phyloP scores from a whole-genome alignment of 2,797 vertebrate species.

The Sebastes vulpes region DNA sequence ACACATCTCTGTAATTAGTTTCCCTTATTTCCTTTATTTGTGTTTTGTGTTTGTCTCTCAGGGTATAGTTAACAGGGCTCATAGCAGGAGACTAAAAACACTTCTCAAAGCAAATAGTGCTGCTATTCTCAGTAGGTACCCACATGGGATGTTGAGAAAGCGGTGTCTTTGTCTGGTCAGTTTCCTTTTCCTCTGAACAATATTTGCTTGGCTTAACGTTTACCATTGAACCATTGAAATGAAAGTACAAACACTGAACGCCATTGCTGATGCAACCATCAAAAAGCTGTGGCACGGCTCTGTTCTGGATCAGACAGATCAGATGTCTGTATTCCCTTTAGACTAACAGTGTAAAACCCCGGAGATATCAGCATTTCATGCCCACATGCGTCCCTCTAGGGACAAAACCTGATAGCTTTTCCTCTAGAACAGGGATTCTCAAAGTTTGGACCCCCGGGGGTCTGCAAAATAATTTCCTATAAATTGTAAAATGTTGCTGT shows the following conservation, averaged over 20 bases:
- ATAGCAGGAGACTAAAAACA: conserved; percentile 3
- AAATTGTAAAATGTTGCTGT: background rate
- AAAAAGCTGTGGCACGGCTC: background rate
- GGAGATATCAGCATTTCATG: background rate
- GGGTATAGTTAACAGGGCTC: conserved; percentile 5
- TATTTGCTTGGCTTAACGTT: background rate
- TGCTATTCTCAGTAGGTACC: background rate
- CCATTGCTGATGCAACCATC: conserved; percentile 15
- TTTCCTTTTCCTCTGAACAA: conserved; percentile 3
- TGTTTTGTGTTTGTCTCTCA: conserved; percentile 3
- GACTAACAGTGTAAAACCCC: background rate
- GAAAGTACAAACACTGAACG: background rate
- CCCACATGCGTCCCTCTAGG: background rate
- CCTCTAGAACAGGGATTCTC: background rate
- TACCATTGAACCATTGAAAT: background rate
- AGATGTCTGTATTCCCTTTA: background rate
- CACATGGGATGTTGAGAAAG: conserved; percentile 4
- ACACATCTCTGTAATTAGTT: background rate
- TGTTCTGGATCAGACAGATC: background rate
- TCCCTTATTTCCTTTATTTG: background rate
- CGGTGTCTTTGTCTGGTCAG: background rate
- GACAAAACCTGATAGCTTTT: background rate
- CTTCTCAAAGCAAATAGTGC: background rate
- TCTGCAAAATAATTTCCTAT: no score
- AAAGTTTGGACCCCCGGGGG: background rate